phyloP scores from a whole-genome alignment of 2,113 vertebrate genomes.

The Cheirogaleus medius region DNA sequence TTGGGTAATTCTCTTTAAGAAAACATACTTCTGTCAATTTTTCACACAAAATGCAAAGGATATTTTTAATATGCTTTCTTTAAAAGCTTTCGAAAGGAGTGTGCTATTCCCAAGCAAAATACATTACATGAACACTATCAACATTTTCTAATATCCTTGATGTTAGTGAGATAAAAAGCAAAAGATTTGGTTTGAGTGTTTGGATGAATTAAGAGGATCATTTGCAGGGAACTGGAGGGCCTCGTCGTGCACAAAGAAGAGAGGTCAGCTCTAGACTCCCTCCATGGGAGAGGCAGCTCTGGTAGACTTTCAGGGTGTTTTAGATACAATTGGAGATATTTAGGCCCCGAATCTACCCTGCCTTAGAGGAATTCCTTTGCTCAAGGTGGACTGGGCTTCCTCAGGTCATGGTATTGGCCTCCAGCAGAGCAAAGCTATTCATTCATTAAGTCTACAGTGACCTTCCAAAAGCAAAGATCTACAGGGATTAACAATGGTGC shows the following conservation, averaged over 20 bases:
- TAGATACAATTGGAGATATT: neutral
- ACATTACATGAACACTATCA: neutral
- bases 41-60: slow-evolving; percentile 22
- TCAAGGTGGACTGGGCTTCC: neutral
- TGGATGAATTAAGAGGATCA: neutral
- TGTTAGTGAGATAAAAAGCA: neutral
- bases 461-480: neutral
- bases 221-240: neutral
- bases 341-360: neutral
- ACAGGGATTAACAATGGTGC: neutral
- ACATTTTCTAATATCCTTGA: slow-evolving; percentile 20
- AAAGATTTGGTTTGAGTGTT: neutral
- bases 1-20: slow-evolving; percentile 69
- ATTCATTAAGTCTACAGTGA: neutral
- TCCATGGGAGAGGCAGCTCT: neutral
- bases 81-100: neutral
- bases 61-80: slow-evolving; percentile 42
- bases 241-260: neutral
- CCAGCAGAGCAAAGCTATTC: neutral
- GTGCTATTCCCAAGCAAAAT: slow-evolving; percentile 25
- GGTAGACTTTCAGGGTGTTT: neutral
- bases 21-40: slow-evolving; percentile 68
- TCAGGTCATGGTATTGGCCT: neutral
- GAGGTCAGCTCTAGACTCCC: neutral
- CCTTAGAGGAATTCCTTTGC: neutral